Evolutionary conservation across 2,888 invertebrate genomes (phyloP).

Genomic region (Zygaena filipendulae): DNA sequence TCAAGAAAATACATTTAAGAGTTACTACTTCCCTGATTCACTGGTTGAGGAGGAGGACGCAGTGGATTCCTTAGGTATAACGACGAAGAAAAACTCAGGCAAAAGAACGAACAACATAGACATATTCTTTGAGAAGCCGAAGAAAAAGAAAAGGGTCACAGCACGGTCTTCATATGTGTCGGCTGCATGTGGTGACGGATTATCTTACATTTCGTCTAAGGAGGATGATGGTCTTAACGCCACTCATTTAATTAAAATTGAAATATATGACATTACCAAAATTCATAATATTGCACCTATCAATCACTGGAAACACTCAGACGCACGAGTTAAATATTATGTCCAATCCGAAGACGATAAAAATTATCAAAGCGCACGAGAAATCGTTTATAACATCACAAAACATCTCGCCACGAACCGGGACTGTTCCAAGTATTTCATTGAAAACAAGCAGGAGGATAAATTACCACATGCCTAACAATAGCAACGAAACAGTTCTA

Average conservation of each 20-base stretch:
- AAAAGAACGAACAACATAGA: conserved; percentile 2
- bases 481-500: too few relatives aligned
- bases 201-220: too few relatives aligned
- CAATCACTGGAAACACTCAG: conserved; percentile 2
- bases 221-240: too few relatives aligned
- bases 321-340: conserved; percentile 3
- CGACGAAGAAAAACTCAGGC: conserved; percentile 2
- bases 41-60: conserved; percentile 1
- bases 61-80: conserved; percentile 2
- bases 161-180: conserved; percentile 2
- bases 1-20: conserved; percentile 2
- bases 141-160: too few relatives aligned
- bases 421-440: conserved; percentile 2
- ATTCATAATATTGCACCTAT: conserved; percentile 2
- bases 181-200: conserved; percentile 1
- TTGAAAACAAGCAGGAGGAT: conserved; percentile 1
- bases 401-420: conserved; percentile 1
- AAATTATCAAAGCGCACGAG: conserved; percentile 2
- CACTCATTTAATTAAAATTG: too few relatives aligned
- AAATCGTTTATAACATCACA: conserved; percentile 2
- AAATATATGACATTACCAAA: conserved; percentile 2
- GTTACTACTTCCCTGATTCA: too few relatives aligned
- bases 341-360: conserved; percentile 3
- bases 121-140: conserved; percentile 3
- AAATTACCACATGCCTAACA: too few relatives aligned